Evolutionary conservation across 2,113 vertebrate species (phyloP).

Genomic region (Cinclus cinclus): DNA sequence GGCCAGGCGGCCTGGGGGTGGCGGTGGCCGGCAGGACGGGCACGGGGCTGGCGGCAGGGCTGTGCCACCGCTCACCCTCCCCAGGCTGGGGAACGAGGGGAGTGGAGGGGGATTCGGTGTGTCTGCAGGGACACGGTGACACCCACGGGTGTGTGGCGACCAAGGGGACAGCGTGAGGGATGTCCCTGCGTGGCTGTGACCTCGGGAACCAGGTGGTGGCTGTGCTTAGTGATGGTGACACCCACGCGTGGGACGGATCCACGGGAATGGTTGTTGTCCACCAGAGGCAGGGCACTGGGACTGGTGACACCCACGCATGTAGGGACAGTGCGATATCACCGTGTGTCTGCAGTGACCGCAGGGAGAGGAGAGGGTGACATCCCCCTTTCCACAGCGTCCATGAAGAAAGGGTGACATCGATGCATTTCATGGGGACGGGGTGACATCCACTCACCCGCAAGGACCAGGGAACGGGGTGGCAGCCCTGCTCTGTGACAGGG

Average conservation of each 20-base stretch:
- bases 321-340: background rate
- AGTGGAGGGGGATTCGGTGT: rapidly evolving
- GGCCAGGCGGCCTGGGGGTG: background rate
- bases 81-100: background rate
- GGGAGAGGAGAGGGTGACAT: background rate
- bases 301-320: rapidly evolving
- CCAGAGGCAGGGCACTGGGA: too few relatives aligned
- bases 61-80: background rate
- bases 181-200: background rate
- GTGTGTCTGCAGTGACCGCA: background rate
- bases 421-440: rapidly evolving
- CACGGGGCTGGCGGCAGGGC: background rate
- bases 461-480: rapidly evolving
- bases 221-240: rapidly evolving
- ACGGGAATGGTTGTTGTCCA: rapidly evolving
- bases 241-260: background rate
- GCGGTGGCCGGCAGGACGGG: background rate
- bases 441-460: background rate
- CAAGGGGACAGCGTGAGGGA: rapidly evolving
- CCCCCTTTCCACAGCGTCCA: rapidly evolving
- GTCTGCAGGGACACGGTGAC: rapidly evolving
- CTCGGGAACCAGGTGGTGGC: background rate
- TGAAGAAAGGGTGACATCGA: background rate
- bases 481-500: too few relatives aligned
- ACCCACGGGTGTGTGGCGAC: rapidly evolving